phyloP scores from a whole-genome alignment of 2,888 invertebrate genomes.

The Yponomeuta evonymella region DNA sequence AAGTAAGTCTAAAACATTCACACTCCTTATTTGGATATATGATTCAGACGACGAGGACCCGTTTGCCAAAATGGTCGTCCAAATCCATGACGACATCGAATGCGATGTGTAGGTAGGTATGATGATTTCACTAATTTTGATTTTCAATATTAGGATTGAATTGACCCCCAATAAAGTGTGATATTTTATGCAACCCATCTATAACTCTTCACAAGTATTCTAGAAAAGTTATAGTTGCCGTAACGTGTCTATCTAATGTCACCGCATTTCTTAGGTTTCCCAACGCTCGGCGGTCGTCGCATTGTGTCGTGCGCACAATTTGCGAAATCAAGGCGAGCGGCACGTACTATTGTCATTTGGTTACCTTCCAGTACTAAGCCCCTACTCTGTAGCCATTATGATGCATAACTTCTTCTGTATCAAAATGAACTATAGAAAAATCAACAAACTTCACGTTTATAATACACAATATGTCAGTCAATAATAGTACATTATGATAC shows the following conservation, averaged over 20 bases:
- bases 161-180: no score
- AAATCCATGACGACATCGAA: not conserved
- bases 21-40: not conserved
- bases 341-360: constrained; percentile 38
- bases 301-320: constrained; percentile 50
- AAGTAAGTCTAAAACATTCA: not conserved
- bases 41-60: not conserved
- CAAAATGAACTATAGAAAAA: not conserved
- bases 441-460: not conserved
- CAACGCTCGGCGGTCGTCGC: constrained; percentile 38
- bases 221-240: not conserved
- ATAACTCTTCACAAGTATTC: no score
- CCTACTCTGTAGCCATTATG: not conserved
- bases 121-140: no score
- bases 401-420: not conserved
- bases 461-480: not conserved
- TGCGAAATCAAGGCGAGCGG: constrained; percentile 56
- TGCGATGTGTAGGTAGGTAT: not conserved
- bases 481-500: no score
- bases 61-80: not conserved
- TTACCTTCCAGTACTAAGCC: constrained; percentile 47
- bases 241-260: constrained; percentile 32
- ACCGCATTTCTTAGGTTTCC: constrained; percentile 21
- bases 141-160: no score
- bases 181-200: no score